Conservation (phyloP, 1,140 invertebrate genomes). For the Drosophila chauvacae region DNA sequence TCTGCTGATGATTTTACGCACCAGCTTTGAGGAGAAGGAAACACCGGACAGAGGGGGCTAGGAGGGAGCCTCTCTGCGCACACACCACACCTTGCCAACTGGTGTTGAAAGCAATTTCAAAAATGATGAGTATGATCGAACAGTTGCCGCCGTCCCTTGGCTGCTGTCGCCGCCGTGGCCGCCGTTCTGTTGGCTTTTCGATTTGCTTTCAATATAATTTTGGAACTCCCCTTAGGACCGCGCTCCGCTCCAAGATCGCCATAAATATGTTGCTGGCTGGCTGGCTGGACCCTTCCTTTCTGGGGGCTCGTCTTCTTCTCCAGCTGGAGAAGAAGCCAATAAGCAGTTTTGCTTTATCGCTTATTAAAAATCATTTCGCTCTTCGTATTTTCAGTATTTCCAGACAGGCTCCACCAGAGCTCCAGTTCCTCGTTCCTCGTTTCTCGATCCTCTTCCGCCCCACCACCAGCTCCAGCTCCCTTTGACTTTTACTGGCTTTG, state of each 20-base stretch:
- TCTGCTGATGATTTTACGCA: conserved; percentile 75
- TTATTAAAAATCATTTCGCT: conserved; percentile 85
- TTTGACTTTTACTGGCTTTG: conserved; percentile 35
- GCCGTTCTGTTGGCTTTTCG: conserved; percentile 76
- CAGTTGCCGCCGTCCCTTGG: conserved; percentile 44
- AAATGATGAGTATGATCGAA: conserved; percentile 84
- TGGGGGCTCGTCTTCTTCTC: conserved; percentile 19
- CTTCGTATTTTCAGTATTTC: conserved; percentile 81
- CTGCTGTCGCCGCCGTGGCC: conserved; percentile 6
- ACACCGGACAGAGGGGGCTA: background rate
- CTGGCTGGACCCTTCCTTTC: conserved; percentile 12
- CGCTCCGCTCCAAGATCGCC: conserved; percentile 12
- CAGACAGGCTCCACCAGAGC: conserved; percentile 38
- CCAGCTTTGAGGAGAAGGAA: conserved; percentile 26
- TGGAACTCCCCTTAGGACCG: conserved; percentile 17
- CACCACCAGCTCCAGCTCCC: background rate
- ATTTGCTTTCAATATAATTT: conserved; percentile 80
- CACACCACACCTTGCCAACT: conserved; percentile 63
- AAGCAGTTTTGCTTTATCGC: conserved; percentile 84
- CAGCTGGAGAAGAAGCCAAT: conserved; percentile 71
- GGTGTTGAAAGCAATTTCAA: conserved; percentile 85
- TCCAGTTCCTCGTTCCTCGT: conserved; percentile 3
- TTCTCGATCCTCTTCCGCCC: conserved; percentile 1
- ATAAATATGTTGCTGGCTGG: conserved; percentile 65
- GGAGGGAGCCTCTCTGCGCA: conserved; percentile 7